These are phyloP conservation scores for Lipophrys pholis DNA, from an alignment of 2,113 vertebrate genomes.

Conservation along the genomic window DNA sequence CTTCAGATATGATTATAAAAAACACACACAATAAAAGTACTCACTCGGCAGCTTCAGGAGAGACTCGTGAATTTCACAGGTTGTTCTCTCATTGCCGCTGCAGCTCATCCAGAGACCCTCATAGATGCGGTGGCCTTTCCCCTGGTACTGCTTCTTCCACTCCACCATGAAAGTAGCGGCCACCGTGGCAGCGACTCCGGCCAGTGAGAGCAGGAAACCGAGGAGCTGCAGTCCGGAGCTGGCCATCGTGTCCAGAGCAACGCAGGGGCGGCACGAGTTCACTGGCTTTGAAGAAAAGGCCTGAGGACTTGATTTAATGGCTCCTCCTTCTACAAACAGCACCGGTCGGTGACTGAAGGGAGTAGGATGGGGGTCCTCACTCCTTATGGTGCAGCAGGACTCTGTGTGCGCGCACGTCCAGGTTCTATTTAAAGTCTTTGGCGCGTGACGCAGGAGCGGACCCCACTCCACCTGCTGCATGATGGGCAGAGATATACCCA, in stretches of 20 bases:
- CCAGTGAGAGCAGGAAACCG: conserved; percentile 87
- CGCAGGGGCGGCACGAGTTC: neutral
- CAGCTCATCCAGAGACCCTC: conserved; percentile 93
- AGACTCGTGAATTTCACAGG: conserved; percentile 86
- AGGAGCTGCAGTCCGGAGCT: conserved; percentile 88
- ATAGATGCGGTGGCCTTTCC: conserved; percentile 82
- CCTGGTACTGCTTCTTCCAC: conserved; percentile 87
- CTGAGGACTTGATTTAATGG: too few species aligned
- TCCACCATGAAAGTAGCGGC: conserved; percentile 88
- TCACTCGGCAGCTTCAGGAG: conserved; percentile 86
- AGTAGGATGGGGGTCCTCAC: neutral
- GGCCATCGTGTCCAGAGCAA: conserved; percentile 81
- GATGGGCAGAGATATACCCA: conserved; percentile 1
- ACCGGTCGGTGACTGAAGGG: too few species aligned
- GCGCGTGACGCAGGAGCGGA: conserved; percentile 45
- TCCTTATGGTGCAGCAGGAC: conserved; percentile 5
- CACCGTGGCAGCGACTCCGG: conserved; percentile 85
- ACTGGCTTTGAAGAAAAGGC: neutral
- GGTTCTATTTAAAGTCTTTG: conserved; percentile 52
- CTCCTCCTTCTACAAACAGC: too few species aligned
- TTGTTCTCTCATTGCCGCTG: conserved; percentile 83
- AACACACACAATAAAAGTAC: conserved; percentile 30
- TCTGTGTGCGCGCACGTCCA: neutral
- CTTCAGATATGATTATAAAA: neutral
- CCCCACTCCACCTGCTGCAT: conserved; percentile 37